Evolutionary conservation across 2,888 invertebrate genomes (phyloP).

Genomic region (Amphipoea oculea): DNA sequence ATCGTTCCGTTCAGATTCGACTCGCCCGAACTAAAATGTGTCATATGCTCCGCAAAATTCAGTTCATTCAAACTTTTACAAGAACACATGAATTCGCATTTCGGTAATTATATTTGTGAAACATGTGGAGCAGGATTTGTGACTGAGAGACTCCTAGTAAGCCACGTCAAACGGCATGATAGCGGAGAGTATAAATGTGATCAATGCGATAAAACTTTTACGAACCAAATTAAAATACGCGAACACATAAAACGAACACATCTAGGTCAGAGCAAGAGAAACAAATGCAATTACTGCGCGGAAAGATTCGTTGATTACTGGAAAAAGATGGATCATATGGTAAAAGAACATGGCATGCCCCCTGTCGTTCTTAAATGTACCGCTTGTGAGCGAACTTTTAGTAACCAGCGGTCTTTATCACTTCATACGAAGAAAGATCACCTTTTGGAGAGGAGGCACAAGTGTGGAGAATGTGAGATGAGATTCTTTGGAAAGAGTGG

Average conservation of each 20-base stretch:
- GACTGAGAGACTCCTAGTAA: constrained; percentile 68
- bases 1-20: constrained; percentile 83
- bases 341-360: constrained; percentile 75
- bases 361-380: constrained; percentile 75
- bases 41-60: constrained; percentile 73
- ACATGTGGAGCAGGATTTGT: constrained; percentile 76
- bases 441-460: constrained; percentile 80
- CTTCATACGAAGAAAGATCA: constrained; percentile 82
- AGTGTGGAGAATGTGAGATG: constrained; percentile 85
- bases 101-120: constrained; percentile 76
- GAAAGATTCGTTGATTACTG: constrained; percentile 78
- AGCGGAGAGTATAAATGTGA: constrained; percentile 76
- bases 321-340: constrained; percentile 79
- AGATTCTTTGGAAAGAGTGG: constrained; percentile 73
- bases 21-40: constrained; percentile 74
- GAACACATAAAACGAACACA: constrained; percentile 67
- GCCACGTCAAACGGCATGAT: constrained; percentile 74
- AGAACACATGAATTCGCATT: constrained; percentile 83
- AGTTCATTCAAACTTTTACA: constrained; percentile 78
- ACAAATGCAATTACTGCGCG: constrained; percentile 75
- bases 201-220: constrained; percentile 76
- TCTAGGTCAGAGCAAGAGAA: constrained; percentile 65
- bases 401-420: constrained; percentile 73
- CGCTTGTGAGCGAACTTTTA: constrained; percentile 78
- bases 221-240: constrained; percentile 54